A percentile compares a stretch with the other conserved stretches of the same genome.
Evolutionary conservation across 2,113 vertebrate species (phyloP).

Genomic region (Gallinago undulata): DNA sequence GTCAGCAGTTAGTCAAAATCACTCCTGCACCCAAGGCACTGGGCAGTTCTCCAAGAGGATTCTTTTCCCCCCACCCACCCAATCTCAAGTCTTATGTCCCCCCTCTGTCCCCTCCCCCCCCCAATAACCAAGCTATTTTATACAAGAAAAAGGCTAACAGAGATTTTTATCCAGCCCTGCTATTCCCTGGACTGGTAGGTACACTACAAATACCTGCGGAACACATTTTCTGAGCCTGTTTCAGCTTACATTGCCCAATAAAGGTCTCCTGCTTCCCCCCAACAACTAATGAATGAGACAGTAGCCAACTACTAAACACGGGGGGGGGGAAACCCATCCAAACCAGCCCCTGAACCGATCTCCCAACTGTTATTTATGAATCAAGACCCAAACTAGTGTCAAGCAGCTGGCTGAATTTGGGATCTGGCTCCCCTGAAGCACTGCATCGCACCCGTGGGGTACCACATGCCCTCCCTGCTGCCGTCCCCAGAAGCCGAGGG

Average conservation of each 20-base stretch:
- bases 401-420: background rate
- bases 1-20: background rate
- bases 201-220: background rate
- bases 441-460: rapidly evolving
- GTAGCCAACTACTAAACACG: background rate
- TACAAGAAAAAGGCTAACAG: background rate
- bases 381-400: background rate
- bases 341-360: background rate
- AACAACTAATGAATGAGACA: background rate
- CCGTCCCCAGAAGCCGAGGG: background rate
- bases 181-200: background rate
- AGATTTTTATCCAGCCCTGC: background rate
- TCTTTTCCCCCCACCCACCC: background rate
- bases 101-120: too few species aligned
- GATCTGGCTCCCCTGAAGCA: background rate
- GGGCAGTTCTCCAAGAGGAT: background rate
- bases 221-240: background rate
- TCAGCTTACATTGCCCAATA: background rate
- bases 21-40: background rate
- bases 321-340: too few species aligned
- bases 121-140: background rate
- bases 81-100: background rate
- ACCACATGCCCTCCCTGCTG: rapidly evolving
- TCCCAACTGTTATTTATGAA: background rate
- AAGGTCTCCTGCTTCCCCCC: background rate